Evolutionary conservation across 1,140 invertebrate species (phyloP).

Genomic region (Drosophila bifasciata): DNA sequence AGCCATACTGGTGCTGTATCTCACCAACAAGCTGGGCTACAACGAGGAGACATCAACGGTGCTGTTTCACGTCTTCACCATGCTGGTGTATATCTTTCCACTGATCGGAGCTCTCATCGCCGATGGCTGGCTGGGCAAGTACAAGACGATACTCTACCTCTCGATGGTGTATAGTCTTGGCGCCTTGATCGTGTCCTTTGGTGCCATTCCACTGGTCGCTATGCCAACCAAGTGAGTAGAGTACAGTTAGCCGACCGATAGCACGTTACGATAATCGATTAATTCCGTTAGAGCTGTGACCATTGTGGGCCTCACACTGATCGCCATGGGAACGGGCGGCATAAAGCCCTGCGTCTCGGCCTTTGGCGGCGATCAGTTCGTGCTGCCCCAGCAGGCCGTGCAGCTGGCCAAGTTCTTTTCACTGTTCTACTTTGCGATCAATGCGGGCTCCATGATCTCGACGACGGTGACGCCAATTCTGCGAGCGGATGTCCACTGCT

Average conservation of each 20-base stretch:
- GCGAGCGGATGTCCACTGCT: constrained; percentile 92
- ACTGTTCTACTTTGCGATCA: constrained; percentile 97
- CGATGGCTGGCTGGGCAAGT: constrained; percentile 92
- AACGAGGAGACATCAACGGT: constrained; percentile 89
- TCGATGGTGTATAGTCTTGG: constrained; percentile 95
- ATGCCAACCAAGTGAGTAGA: constrained; percentile 87
- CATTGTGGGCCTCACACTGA: constrained; percentile 90
- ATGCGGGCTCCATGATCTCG: constrained; percentile 95
- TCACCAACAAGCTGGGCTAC: constrained; percentile 88
- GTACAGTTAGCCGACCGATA: too few relatives aligned
- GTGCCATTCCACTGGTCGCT: constrained; percentile 86
- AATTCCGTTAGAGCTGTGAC: constrained; percentile 88
- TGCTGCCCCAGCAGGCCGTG: constrained; percentile 87
- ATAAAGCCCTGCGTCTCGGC: constrained; percentile 99
- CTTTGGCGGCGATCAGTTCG: constrained; percentile 98
- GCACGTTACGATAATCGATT: too few relatives aligned
- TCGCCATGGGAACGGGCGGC: constrained; percentile 96
- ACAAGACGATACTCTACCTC: constrained; percentile 94
- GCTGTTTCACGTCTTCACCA: constrained; percentile 91
- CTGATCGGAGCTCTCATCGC: constrained; percentile 94
- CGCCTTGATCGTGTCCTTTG: constrained; percentile 91
- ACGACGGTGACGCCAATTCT: constrained; percentile 95
- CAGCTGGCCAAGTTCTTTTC: constrained; percentile 95
- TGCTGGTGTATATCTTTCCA: constrained; percentile 92
- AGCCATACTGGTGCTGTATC: constrained; percentile 92